Evolutionary conservation across 2,888 invertebrate genomes (phyloP).

Genomic region (Liopterus haemorrhoidalis): DNA sequence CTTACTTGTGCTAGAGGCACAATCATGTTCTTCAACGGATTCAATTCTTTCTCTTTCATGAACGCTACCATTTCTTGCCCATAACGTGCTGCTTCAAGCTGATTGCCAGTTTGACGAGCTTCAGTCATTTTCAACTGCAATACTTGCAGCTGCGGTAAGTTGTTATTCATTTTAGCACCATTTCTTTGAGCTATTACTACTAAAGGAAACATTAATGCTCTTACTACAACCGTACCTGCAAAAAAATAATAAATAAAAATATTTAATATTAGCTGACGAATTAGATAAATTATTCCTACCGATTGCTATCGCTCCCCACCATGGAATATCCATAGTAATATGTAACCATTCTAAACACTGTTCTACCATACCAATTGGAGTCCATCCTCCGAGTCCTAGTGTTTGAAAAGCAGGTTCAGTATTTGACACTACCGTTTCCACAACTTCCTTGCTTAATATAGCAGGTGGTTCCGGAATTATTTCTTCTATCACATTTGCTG

Average conservation of each 20-base stretch:
- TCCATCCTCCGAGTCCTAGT: slow-evolving; percentile 76
- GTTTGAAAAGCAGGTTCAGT: slow-evolving; percentile 76
- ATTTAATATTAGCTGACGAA: slow-evolving; percentile 11
- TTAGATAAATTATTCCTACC: slow-evolving; percentile 45
- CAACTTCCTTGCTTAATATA: slow-evolving; percentile 32
- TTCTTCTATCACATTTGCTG: slow-evolving; percentile 35
- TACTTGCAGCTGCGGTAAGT: slow-evolving; percentile 77
- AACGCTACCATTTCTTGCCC: slow-evolving; percentile 73
- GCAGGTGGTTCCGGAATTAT: slow-evolving; percentile 41
- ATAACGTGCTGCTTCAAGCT: slow-evolving; percentile 67
- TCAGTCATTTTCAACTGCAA: slow-evolving; percentile 81
- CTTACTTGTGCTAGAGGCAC: slow-evolving; percentile 71
- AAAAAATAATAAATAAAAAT: slow-evolving; percentile 11
- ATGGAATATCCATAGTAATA: slow-evolving; percentile 73
- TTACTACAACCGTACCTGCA: slow-evolving; percentile 69
- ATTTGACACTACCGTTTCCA: slow-evolving; percentile 40
- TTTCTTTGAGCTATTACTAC: slow-evolving; percentile 77
- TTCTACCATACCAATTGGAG: slow-evolving; percentile 78
- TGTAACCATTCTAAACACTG: slow-evolving; percentile 77
- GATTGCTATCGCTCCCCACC: slow-evolving; percentile 85
- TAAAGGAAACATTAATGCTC: slow-evolving; percentile 75
- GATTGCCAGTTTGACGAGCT: slow-evolving; percentile 78
- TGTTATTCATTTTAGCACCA: slow-evolving; percentile 73
- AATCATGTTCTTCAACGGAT: slow-evolving; percentile 72
- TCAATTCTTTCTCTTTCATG: slow-evolving; percentile 76